A percentile compares a stretch with the other conserved stretches of the same genome.
These are phyloP conservation scores for Euschistus heros DNA, from an alignment of 1,140 invertebrate genomes.

Conservation along the genomic window DNA sequence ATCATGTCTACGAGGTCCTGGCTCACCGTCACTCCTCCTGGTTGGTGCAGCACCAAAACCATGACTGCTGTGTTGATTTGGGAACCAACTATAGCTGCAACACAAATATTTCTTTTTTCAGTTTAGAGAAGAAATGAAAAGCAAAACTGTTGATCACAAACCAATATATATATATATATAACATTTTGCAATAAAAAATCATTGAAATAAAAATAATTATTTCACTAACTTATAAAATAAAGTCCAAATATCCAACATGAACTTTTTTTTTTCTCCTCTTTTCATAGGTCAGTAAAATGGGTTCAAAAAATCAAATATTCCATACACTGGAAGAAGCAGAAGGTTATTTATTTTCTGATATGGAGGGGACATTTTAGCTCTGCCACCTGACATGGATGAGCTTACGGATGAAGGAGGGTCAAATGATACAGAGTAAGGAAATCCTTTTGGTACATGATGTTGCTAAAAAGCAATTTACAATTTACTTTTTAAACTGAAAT, in stretches of 20 bases:
- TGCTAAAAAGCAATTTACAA: too few relatives aligned
- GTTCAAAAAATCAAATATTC: too few relatives aligned
- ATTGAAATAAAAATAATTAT: neutral
- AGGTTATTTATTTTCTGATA: too few relatives aligned
- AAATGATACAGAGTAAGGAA: too few relatives aligned
- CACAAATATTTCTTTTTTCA: conserved; percentile 18
- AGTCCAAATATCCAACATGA: neutral
- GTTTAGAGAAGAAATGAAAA: too few relatives aligned
- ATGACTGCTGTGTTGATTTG: conserved; percentile 49
- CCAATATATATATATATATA: neutral
- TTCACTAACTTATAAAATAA: neutral
- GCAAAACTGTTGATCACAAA: neutral
- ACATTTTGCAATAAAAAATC: neutral
- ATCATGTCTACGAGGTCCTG: conserved; percentile 44
- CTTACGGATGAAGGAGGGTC: too few relatives aligned
- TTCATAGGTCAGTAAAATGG: too few relatives aligned
- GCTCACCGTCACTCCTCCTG: conserved; percentile 8
- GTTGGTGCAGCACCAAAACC: conserved; percentile 53
- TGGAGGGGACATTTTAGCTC: too few relatives aligned
- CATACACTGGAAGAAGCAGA: too few relatives aligned
- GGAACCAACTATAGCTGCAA: conserved; percentile 55
- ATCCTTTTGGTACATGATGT: too few relatives aligned
- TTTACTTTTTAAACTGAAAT: too few relatives aligned
- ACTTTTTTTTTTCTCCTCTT: neutral
- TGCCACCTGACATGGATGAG: too few relatives aligned